Conservation (phyloP, 2,113 vertebrate species). For the Xiphophorus hellerii region DNA sequence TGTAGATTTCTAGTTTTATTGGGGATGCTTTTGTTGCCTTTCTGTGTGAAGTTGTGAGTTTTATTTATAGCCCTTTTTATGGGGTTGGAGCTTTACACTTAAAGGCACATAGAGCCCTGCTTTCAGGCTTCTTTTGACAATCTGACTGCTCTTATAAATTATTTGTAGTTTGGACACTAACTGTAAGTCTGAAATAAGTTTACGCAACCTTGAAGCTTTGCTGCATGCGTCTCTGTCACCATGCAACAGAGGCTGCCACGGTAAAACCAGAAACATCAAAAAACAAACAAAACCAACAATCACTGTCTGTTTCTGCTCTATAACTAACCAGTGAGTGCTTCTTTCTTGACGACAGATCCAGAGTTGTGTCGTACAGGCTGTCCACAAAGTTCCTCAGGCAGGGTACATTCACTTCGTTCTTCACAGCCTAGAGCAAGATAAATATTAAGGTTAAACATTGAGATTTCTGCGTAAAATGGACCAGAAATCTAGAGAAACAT, state of each 20-base stretch:
- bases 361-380: constrained; percentile 95
- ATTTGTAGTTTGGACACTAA: constrained; percentile 19
- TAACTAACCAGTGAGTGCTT: constrained; percentile 96
- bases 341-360: constrained; percentile 96
- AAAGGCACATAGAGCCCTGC: not conserved
- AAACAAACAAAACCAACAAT: constrained; percentile 22
- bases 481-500: constrained; percentile 3
- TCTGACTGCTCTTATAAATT: constrained; percentile 34
- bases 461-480: not conserved
- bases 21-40: constrained; percentile 12
- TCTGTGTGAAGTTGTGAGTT: constrained; percentile 12
- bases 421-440: constrained; percentile 85
- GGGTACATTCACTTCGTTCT: constrained; percentile 98
- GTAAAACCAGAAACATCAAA: constrained; percentile 5
- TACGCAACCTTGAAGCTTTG: constrained; percentile 46
- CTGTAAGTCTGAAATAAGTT: constrained; percentile 1
- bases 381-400: constrained; percentile 98
- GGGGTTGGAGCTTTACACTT: not conserved
- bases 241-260: constrained; percentile 21
- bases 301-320: constrained; percentile 5
- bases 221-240: constrained; percentile 36
- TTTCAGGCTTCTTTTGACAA: constrained; percentile 10
- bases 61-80: constrained; percentile 15
- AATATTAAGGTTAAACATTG: not conserved
- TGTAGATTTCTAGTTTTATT: constrained; percentile 9